Percentiles rank a stretch among this genome's conserved stretches.
These are phyloP conservation scores for Cirrhinus mrigala DNA, from an alignment of 2,797 vertebrate genomes.

Conservation along the genomic window DNA sequence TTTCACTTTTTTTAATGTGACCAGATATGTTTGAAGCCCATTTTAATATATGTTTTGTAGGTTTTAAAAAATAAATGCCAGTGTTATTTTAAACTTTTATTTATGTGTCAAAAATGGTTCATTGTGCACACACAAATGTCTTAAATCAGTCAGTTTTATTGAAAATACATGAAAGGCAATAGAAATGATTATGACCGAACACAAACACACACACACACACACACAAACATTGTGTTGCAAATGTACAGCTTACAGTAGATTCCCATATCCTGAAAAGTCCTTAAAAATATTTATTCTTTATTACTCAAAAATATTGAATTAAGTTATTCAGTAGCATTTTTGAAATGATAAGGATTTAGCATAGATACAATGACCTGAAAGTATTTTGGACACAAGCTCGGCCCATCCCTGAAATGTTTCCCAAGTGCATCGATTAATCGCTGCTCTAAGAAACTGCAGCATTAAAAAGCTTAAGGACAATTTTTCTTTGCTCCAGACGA, in stretches of 20 bases:
- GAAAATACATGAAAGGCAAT: constrained; percentile 19
- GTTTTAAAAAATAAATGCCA: constrained; percentile 75
- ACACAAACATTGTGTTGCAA: neutral
- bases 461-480: neutral
- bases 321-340: neutral
- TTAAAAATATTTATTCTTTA: neutral
- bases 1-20: constrained; percentile 46
- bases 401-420: constrained; percentile 18
- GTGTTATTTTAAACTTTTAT: constrained; percentile 66
- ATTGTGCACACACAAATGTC: neutral
- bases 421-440: neutral
- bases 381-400: constrained; percentile 11
- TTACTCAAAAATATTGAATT: neutral
- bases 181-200: constrained; percentile 21
- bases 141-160: constrained; percentile 8
- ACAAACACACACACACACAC: neutral
- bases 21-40: constrained; percentile 45
- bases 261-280: neutral
- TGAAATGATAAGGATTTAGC: neutral
- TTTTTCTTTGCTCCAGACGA: neutral
- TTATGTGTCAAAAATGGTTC: constrained; percentile 15
- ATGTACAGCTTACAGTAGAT: neutral
- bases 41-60: constrained; percentile 77
- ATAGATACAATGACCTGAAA: neutral
- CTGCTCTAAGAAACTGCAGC: neutral